Percentiles rank a stretch among this genome's conserved stretches.
Conservation (phyloP, 2,113 vertebrate species). For the Peromyscus leucopus region DNA sequence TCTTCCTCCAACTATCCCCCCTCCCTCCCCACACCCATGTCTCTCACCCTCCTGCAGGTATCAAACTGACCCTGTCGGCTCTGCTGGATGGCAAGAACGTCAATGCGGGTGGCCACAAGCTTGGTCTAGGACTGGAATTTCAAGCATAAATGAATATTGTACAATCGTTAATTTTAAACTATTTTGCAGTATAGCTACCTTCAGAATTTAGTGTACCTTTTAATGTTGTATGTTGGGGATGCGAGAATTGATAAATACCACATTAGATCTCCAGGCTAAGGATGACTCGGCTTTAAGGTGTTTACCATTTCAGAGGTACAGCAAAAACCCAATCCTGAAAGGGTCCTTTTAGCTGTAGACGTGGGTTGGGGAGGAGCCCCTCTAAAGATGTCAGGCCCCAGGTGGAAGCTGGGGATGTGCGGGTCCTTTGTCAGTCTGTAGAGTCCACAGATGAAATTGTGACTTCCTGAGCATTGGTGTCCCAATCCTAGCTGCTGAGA, state of each 20-base stretch:
- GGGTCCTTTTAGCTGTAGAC: constrained; percentile 74
- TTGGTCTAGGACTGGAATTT: constrained; percentile 97
- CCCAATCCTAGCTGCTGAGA: constrained; percentile 22
- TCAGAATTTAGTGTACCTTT: constrained; percentile 91
- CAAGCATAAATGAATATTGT: constrained; percentile 92
- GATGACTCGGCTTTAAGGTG: constrained; percentile 89
- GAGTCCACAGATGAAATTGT: constrained; percentile 71
- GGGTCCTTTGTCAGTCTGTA: constrained; percentile 67
- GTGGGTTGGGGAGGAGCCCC: constrained; percentile 40
- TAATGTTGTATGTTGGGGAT: constrained; percentile 91
- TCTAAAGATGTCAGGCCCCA: constrained; percentile 55
- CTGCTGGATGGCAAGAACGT: constrained; percentile 98
- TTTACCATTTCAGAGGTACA: constrained; percentile 83
- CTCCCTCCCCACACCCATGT: background rate
- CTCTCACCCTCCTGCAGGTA: constrained; percentile 87
- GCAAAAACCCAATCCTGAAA: constrained; percentile 76
- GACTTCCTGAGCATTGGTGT: constrained; percentile 61
- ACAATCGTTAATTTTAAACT: constrained; percentile 84
- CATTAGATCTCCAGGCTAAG: constrained; percentile 87
- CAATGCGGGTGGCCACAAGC: constrained; percentile 97
- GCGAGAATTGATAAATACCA: constrained; percentile 86
- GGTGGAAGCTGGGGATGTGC: constrained; percentile 58
- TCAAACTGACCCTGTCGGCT: constrained; percentile 97
- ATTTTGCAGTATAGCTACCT: constrained; percentile 92
- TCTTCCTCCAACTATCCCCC: background rate